A percentile compares a stretch with the other conserved stretches of the same genome.
Evolutionary conservation across 1,140 invertebrate genomes (phyloP).

Genomic region (Dendroctonus ponderosae): DNA sequence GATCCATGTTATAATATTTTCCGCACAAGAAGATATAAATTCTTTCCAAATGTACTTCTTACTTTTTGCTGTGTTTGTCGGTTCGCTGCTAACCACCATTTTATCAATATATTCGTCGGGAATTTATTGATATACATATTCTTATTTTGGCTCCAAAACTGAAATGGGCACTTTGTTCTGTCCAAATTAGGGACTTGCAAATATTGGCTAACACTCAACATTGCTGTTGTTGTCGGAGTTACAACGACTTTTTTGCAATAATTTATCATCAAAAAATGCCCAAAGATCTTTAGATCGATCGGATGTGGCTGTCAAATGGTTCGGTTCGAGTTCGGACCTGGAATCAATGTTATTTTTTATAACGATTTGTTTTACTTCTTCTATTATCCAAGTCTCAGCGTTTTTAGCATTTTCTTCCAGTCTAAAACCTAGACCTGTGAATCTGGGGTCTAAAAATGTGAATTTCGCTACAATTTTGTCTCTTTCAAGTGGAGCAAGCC

Average conservation of each 20-base stretch:
- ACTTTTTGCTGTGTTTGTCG: too few species aligned
- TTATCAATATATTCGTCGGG: too few species aligned
- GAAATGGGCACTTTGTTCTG: constrained; percentile 1
- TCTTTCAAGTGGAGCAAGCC: constrained; percentile 35
- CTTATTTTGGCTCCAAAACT: too few species aligned
- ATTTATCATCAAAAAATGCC: constrained; percentile 9
- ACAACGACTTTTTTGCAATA: constrained; percentile 8
- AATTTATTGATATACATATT: too few species aligned
- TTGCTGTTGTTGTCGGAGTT: constrained; percentile 22
- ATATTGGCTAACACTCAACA: constrained; percentile 37
- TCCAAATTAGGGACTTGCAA: constrained; percentile 27
- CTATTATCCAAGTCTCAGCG: constrained; percentile 36
- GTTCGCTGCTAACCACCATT: too few species aligned
- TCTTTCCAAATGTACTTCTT: too few species aligned
- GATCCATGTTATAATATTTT: too few species aligned
- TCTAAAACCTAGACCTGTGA: constrained; percentile 41
- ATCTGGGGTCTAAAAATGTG: constrained; percentile 42
- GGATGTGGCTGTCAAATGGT: constrained; percentile 1
- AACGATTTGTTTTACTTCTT: constrained; percentile 33
- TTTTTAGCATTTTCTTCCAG: constrained; percentile 38
- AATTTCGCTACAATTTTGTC: constrained; percentile 35
- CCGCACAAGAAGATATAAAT: too few species aligned
- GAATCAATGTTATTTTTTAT: constrained; percentile 1
- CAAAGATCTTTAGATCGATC: not conserved
- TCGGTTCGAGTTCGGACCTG: not conserved